Conservation (phyloP, 2,113 vertebrate genomes). For the Taurulus bubalis region DNA sequence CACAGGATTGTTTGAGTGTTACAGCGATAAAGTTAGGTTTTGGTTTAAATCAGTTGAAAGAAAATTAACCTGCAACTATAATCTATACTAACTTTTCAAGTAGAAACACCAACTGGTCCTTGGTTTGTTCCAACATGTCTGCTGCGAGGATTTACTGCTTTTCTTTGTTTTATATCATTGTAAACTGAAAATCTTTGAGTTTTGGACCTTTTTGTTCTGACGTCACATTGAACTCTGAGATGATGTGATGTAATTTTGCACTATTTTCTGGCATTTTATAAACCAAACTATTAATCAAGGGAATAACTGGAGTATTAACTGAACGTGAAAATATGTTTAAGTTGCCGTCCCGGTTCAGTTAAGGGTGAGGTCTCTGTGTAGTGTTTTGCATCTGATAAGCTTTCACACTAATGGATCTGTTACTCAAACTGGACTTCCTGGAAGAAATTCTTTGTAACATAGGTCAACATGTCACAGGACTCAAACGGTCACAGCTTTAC, state of each 20-base stretch:
- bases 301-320: background rate
- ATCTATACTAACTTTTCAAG: background rate
- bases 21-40: background rate
- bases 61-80: background rate
- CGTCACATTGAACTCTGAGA: background rate
- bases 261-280: background rate
- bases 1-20: background rate
- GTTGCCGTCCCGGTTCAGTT: background rate
- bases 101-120: background rate
- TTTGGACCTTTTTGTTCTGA: background rate
- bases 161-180: background rate
- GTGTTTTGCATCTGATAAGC: conserved; percentile 1
- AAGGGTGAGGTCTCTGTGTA: background rate
- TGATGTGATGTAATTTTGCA: background rate
- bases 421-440: conserved; percentile 13
- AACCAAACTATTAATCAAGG: background rate
- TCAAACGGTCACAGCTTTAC: background rate
- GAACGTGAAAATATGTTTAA: background rate
- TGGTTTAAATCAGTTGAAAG: background rate
- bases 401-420: background rate
- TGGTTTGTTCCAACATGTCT: too few relatives aligned
- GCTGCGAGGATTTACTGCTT: background rate
- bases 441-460: background rate
- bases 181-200: background rate
- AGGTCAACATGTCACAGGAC: background rate